These are phyloP conservation scores for Falco rusticolus DNA, from an alignment of 2,797 vertebrate species.

Conservation along the genomic window DNA sequence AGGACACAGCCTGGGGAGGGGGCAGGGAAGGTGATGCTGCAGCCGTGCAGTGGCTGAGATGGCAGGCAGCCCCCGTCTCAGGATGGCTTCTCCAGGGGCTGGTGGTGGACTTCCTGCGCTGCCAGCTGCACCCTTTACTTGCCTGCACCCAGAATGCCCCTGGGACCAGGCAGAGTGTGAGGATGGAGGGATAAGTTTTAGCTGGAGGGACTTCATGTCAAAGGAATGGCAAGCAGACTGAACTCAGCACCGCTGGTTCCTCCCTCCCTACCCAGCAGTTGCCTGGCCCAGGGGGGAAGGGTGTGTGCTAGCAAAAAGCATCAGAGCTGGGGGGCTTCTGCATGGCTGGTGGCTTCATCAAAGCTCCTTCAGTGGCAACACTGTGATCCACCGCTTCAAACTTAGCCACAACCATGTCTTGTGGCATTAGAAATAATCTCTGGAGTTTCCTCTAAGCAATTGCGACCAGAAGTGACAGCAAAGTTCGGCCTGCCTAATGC, in stretches of 20 bases:
- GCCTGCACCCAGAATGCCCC: background rate
- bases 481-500: background rate
- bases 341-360: background rate
- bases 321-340: background rate
- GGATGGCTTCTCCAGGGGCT: background rate
- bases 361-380: background rate
- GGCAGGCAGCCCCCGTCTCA: background rate
- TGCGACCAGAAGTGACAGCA: background rate
- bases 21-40: background rate
- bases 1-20: background rate
- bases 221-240: background rate
- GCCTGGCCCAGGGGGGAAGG: background rate
- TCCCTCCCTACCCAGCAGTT: background rate
- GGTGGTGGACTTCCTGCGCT: fast-evolving
- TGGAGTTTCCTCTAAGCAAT: background rate
- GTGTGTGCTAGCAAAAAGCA: background rate
- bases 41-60: background rate
- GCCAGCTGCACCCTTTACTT: background rate
- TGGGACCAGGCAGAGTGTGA: background rate
- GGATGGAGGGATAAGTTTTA: background rate
- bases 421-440: background rate
- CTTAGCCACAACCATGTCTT: background rate
- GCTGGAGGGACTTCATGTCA: background rate
- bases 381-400: background rate
- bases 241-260: background rate